phyloP scores from a whole-genome alignment of 1,140 invertebrate genomes.

The Drosophila littoralis region DNA sequence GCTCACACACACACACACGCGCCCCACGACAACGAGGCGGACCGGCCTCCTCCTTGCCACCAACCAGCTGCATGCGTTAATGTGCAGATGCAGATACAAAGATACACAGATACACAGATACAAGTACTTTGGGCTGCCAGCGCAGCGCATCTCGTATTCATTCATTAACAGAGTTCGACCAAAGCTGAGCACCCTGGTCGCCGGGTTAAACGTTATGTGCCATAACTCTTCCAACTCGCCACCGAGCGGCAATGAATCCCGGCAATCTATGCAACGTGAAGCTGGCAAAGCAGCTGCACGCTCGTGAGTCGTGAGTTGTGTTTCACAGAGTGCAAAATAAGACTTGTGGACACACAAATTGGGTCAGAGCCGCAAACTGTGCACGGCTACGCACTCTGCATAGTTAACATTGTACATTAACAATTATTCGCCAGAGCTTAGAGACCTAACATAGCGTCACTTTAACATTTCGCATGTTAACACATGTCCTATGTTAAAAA shows the following conservation, averaged over 20 bases:
- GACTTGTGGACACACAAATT: background rate
- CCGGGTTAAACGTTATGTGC: slow-evolving; percentile 64
- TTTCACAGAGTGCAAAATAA: background rate
- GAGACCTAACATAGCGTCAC: background rate
- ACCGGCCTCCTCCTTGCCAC: background rate
- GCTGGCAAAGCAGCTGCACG: background rate
- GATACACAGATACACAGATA: slow-evolving; percentile 14
- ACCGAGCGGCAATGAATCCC: background rate
- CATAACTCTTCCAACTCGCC: slow-evolving; percentile 54
- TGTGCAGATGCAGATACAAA: slow-evolving; percentile 44
- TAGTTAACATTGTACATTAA: background rate
- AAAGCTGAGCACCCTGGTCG: slow-evolving; percentile 46
- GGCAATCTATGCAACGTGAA: slow-evolving; percentile 2
- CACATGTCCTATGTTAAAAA: too few species aligned
- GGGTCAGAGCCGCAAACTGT: background rate
- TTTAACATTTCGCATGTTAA: background rate
- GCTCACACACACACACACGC: slow-evolving; percentile 51
- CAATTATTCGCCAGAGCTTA: background rate
- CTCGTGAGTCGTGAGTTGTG: slow-evolving; percentile 12
- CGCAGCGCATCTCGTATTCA: slow-evolving; percentile 39
- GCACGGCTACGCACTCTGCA: background rate
- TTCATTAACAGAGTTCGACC: slow-evolving; percentile 53
- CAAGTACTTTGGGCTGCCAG: slow-evolving; percentile 17
- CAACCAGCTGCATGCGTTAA: slow-evolving; percentile 26
- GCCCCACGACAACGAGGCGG: slow-evolving; percentile 2